Evolutionary conservation across 2,113 vertebrate genomes (phyloP), one percentile per base, ranked within the genome.

Genomic region (Sterna hirundo): DNA sequence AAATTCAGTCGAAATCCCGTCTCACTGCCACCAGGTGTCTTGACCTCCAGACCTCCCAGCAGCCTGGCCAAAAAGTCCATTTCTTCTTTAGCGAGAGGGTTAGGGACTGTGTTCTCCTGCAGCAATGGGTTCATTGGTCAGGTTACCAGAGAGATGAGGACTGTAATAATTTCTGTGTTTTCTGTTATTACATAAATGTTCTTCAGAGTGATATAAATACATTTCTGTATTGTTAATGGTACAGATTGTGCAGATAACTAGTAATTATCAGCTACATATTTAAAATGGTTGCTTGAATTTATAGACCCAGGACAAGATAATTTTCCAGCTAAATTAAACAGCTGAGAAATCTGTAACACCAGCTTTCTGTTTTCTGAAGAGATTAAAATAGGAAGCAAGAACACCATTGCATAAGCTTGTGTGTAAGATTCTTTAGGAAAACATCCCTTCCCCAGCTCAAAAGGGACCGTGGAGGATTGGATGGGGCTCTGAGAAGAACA

Each of bases 71-170:
- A 96, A 47, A 99, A 97, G 93, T 99, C 99, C 90, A 99, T 98
- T 80, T 99, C 99, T 97, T 99, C 99, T 97, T 99, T 99, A 79
- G 99, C 99, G 51, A 99, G 97, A 47, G 99, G 99, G 94, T 99
- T 99, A n/a, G 99, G 99, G 86, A 96, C 95, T 54, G 98, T 62
- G 75, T 97, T 99, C 95, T 99, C 99, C 99, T 99, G 97, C 42
- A 78, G 91, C 60, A 70, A 25, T 2, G 11, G 71, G 69, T 40
- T 68, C 5, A 4, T 14, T 62, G 88, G 54, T 75, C 17, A 57
- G 75, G 42, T 34, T 25, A 77, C 16, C 21, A 60, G 60, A 34
- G 47, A 88, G 62, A 66, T 3, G 32, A 34, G 52, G 76, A 23
- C 85, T 91, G 84, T 20, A 26, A 46, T 47, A 2, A 25, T 27